Evolutionary conservation across 2,797 vertebrate genomes (phyloP).

Genomic region (Clarias laeviceps): DNA sequence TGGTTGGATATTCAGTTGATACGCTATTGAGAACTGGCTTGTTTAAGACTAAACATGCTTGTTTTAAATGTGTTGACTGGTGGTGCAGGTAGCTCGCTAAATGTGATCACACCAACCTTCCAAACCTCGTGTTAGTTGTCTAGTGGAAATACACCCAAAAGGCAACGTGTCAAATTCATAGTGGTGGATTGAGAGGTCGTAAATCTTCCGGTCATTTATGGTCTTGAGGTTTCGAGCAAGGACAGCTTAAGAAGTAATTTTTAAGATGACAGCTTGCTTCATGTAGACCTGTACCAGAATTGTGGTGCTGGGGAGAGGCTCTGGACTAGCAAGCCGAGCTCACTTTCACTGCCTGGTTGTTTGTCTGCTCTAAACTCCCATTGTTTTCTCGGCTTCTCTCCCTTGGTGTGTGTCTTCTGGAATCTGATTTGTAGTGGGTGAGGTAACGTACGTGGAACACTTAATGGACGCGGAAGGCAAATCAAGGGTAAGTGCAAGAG

Average conservation of each 20-base stretch:
- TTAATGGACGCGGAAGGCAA: constrained; percentile 99
- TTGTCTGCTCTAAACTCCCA: constrained; percentile 99
- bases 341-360: constrained; percentile 90
- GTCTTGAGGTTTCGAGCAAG: constrained; percentile 72
- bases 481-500: constrained; percentile 99
- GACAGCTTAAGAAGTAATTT: constrained; percentile 74
- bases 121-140: constrained; percentile 25
- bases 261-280: constrained; percentile 69
- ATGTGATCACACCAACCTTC: constrained; percentile 14
- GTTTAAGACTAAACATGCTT: constrained; percentile 61
- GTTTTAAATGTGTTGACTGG: constrained; percentile 57
- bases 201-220: constrained; percentile 69
- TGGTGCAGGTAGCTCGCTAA: constrained; percentile 52
- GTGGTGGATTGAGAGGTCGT: constrained; percentile 60
- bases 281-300: constrained; percentile 96
- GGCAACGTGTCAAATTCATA: constrained; percentile 62
- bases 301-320: constrained; percentile 87
- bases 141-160: constrained; percentile 51
- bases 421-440: constrained; percentile 99
- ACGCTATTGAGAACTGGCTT: constrained; percentile 29
- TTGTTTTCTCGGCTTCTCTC: constrained; percentile 99
- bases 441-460: constrained; percentile 99
- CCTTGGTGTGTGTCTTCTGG: constrained; percentile 99
- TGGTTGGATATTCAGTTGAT: constrained; percentile 44
- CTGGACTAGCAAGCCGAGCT: constrained; percentile 91